Conservation (phyloP, 2,113 vertebrate species). For the Monarcha castaneiventris region DNA sequence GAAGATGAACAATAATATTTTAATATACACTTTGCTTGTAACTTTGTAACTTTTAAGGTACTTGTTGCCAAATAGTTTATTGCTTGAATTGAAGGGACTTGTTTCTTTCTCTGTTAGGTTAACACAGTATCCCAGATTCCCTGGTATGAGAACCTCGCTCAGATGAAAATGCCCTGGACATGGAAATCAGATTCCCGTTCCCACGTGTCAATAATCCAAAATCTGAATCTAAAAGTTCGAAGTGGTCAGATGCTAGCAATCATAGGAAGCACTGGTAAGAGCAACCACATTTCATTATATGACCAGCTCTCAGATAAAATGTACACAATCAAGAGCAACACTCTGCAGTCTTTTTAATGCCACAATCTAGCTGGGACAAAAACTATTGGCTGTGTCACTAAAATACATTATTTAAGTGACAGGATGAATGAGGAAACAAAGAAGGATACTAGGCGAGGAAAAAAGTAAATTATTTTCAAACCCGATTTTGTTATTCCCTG, state of each 20-base stretch:
- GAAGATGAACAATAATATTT: background rate
- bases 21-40: background rate
- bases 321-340: background rate
- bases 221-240: conserved; percentile 84
- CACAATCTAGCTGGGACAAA: background rate
- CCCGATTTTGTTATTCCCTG: background rate
- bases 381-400: background rate
- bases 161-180: conserved; percentile 87
- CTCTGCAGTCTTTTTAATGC: background rate
- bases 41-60: background rate
- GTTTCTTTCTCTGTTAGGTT: conserved; percentile 72
- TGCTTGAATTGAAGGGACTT: background rate
- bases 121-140: conserved; percentile 86
- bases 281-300: background rate
- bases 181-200: conserved; percentile 70
- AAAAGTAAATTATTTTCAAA: background rate
- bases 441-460: background rate
- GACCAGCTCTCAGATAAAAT: background rate
- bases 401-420: background rate
- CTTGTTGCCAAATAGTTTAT: background rate
- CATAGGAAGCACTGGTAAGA: conserved; percentile 91
- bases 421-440: background rate
- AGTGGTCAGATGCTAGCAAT: conserved; percentile 96
- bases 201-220: conserved; percentile 75
- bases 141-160: conserved; percentile 88